Evolutionary conservation across 2,113 vertebrate genomes (phyloP).

Genomic region (Pleuronectes platessa): DNA sequence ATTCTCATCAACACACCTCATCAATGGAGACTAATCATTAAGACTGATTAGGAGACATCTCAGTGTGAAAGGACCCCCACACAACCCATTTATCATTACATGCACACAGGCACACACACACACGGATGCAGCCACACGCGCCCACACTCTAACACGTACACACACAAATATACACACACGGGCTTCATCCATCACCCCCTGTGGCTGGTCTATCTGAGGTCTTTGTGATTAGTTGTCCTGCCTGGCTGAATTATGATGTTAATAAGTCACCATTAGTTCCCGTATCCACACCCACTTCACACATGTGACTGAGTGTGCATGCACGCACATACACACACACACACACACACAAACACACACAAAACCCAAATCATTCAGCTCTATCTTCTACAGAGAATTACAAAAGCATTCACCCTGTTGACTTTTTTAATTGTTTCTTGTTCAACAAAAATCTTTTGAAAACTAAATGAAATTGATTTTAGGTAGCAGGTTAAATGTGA

Average conservation of each 20-base stretch:
- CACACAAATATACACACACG: slow-evolving; percentile 48
- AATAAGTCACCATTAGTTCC: slow-evolving; percentile 80
- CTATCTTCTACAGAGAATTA: not conserved
- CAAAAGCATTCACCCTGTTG: not conserved
- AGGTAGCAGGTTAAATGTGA: not conserved
- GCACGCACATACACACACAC: not conserved
- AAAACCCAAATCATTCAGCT: slow-evolving; percentile 11
- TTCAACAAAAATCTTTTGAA: slow-evolving; percentile 6
- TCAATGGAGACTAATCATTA: slow-evolving; percentile 74
- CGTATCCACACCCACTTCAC: slow-evolving; percentile 63
- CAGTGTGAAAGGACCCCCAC: slow-evolving; percentile 73
- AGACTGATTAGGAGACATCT: slow-evolving; percentile 78
- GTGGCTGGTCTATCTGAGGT: slow-evolving; percentile 76
- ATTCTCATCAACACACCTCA: slow-evolving; percentile 62
- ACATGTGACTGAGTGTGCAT: slow-evolving; percentile 15
- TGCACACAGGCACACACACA: slow-evolving; percentile 24
- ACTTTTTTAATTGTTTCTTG: slow-evolving; percentile 11
- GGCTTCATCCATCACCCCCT: slow-evolving; percentile 71
- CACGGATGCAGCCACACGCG: slow-evolving; percentile 2
- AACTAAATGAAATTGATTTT: slow-evolving; percentile 2
- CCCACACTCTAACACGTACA: slow-evolving; percentile 20
- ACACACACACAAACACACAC: slow-evolving; percentile 10
- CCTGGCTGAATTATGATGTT: slow-evolving; percentile 80
- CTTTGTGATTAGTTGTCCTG: slow-evolving; percentile 81
- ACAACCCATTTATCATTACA: slow-evolving; percentile 67